Percentiles rank a stretch among this genome's conserved stretches.
Conservation (phyloP, 2,888 invertebrate genomes). For the Drosophila siamana region DNA sequence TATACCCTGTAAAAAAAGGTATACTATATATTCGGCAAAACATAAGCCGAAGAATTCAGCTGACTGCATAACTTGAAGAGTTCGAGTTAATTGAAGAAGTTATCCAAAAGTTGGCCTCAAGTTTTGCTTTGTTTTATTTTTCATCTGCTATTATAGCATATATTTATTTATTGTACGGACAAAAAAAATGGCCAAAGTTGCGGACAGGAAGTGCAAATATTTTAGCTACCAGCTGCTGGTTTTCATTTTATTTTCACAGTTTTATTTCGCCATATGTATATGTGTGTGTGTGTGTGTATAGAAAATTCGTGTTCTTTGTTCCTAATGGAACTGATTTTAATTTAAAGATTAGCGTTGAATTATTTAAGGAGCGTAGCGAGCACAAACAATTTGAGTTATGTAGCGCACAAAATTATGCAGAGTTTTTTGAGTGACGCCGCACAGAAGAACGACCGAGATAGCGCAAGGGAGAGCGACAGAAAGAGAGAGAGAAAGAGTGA, state of each 20-base stretch:
- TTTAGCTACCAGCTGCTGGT: constrained; percentile 35
- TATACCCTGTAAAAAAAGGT: constrained; percentile 3
- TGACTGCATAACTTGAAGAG: neutral
- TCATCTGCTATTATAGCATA: neutral
- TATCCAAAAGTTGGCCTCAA: neutral
- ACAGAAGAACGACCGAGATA: neutral
- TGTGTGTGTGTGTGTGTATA: neutral
- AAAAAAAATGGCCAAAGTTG: constrained; percentile 3
- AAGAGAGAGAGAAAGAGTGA: neutral
- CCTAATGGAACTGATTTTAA: constrained; percentile 77
- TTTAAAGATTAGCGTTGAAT: constrained; percentile 81
- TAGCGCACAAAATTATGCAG: constrained; percentile 65
- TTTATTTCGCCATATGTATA: neutral
- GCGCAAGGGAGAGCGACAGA: neutral
- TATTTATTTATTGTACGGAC: neutral
- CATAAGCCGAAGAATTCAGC: no score
- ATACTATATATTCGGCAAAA: neutral
- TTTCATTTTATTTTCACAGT: constrained; percentile 5
- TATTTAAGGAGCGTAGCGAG: constrained; percentile 60
- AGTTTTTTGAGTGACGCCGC: constrained; percentile 30
- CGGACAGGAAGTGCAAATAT: constrained; percentile 50
- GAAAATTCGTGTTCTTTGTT: constrained; percentile 34
- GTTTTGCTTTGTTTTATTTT: neutral
- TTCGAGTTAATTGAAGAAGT: neutral
- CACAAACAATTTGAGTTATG: constrained; percentile 75